Base-by-base conservation (phyloP, 2,797 vertebrate genomes). In the Neosilurus mollespiculum region DNA sequence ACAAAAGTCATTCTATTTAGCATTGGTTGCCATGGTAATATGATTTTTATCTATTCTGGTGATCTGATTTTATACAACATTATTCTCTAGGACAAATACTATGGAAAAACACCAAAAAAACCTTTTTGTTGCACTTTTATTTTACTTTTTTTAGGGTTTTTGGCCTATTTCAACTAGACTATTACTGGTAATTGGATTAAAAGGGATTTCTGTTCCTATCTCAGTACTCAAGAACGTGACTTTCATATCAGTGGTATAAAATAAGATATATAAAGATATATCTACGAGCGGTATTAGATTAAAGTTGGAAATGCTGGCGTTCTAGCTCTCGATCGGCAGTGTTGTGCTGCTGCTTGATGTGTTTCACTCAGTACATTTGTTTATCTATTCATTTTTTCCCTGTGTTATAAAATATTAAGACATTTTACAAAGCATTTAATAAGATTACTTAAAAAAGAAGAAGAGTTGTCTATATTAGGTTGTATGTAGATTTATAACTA, bases 401-500 rank as follows among this genome's bases (percentile, higher is more conserved):
- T 72, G 59, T 84, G 54, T 79, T 80, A 71, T 71, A 71, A 62
- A 61, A 78, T 81, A 80, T 64, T 76, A 72, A 84, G 82, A n/a
- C 85, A 69, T 76, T 89, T 89, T 91, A 83, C 88, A 92, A 87
- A 90, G 87, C 82, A 85, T 87, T 87, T 85, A 85, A 83, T 86
- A 89, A 90, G 37, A 86, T 80, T 90, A 88, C 91, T 91, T 90
- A 91, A 89, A 89, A 90, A 92, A 59, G 15, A 59, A 22, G 14
- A 56, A 43, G 43, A 37, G 67, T 59, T 54, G 69, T 92, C 88
- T 92, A 93, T 90, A 91, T 86, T 88, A 92, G 90, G 88, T 91
- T 89, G 87, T 92, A 81, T 91, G 91, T 94, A 93, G 91, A 93
- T 89, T 90, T 80, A 86, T 58, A 71, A 82, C 89, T 94, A 94